Conservation (phyloP, 1,140 invertebrate species). For the Manduca sexta region DNA sequence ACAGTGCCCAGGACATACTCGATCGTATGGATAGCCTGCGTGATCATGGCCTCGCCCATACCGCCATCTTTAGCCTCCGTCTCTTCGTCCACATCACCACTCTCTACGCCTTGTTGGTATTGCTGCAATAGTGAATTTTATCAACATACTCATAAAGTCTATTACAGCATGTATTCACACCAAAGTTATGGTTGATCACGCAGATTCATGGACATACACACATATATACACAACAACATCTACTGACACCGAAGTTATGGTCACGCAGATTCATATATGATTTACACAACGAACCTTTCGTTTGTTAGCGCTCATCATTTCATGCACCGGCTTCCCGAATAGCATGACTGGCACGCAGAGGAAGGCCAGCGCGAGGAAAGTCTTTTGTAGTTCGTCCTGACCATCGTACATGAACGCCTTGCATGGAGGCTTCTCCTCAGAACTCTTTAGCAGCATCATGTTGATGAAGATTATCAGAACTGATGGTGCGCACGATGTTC, state of each 20-base stretch:
- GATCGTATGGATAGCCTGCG: slow-evolving; percentile 98
- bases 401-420: slow-evolving; percentile 80
- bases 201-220: too few relatives aligned
- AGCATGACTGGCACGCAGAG: slow-evolving; percentile 97
- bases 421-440: slow-evolving; percentile 55
- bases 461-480: slow-evolving; percentile 95
- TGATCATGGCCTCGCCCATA: slow-evolving; percentile 88
- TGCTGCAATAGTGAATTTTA: slow-evolving; percentile 16
- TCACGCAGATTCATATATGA: too few relatives aligned
- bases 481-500: slow-evolving; percentile 84
- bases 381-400: slow-evolving; percentile 83
- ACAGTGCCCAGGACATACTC: slow-evolving; percentile 98
- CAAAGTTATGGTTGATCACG: too few relatives aligned
- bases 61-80: slow-evolving; percentile 79
- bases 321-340: slow-evolving; percentile 90
- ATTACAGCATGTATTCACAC: too few relatives aligned
- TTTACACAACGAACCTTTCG: slow-evolving; percentile 43
- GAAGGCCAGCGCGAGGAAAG: slow-evolving; percentile 88
- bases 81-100: slow-evolving; percentile 40
- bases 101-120: slow-evolving; percentile 50
- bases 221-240: too few relatives aligned
- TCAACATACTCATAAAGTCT: too few relatives aligned
- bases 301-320: slow-evolving; percentile 74
- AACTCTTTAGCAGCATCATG: slow-evolving; percentile 87
- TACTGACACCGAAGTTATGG: too few relatives aligned